Conservation (phyloP, 2,113 vertebrate genomes). For the Galbula dea region DNA sequence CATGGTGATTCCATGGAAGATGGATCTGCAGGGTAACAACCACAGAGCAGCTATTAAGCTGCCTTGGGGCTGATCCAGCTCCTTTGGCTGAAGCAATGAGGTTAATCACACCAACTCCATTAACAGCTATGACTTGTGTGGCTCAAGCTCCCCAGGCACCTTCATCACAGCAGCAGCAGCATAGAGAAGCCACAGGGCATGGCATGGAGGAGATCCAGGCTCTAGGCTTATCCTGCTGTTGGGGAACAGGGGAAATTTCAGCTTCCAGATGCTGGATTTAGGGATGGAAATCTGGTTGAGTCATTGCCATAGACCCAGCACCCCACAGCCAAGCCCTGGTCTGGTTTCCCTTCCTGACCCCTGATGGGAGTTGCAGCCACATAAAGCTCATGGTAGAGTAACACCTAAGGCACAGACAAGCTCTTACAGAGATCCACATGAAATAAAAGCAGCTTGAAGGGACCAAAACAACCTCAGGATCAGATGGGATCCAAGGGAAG, state of each 20-base stretch:
- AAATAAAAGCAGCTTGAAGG: neutral
- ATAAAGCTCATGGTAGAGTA: neutral
- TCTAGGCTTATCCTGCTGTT: neutral
- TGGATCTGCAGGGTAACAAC: neutral
- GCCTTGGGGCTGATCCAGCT: neutral
- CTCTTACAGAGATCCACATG: neutral
- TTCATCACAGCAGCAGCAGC: neutral
- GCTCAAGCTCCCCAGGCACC: neutral
- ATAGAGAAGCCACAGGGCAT: neutral
- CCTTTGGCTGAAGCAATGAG: neutral
- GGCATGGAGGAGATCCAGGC: neutral
- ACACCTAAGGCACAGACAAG: neutral
- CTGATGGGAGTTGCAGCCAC: neutral
- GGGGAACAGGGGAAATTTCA: neutral
- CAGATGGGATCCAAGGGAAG: neutral
- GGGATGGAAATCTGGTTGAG: neutral
- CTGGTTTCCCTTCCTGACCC: neutral
- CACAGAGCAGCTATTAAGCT: neutral
- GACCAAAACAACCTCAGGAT: neutral
- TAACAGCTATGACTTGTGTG: neutral
- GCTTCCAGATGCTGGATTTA: neutral
- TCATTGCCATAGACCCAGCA: neutral
- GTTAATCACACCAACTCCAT: conserved; percentile 23
- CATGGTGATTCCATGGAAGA: conserved; percentile 8
- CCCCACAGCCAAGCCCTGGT: neutral